These are phyloP conservation scores for Sabatieria punctata DNA, from an alignment of 2,888 invertebrate genomes.

Conservation along the genomic window DNA sequence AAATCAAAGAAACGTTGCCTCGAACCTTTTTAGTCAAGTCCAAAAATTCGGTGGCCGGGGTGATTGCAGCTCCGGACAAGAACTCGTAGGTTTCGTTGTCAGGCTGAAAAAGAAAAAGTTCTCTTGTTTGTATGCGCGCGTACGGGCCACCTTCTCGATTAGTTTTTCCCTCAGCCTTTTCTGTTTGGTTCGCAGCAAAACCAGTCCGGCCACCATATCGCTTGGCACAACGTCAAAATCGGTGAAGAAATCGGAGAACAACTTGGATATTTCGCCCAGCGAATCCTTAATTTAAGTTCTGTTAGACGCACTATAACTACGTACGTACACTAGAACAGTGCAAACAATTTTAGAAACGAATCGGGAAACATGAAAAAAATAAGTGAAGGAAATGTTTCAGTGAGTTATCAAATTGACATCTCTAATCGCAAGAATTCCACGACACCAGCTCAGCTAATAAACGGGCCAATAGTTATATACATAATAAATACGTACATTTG, in stretches of 20 bases:
- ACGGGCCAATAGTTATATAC: too few species aligned
- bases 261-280: conserved; percentile 61
- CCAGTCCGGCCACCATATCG: conserved; percentile 65
- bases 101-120: conserved; percentile 38
- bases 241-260: conserved; percentile 67
- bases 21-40: conserved; percentile 51
- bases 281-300: conserved; percentile 45
- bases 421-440: too few species aligned
- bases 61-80: conserved; percentile 64
- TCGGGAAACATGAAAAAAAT: too few species aligned
- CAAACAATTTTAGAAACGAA: conserved; percentile 5
- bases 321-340: background rate
- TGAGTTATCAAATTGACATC: too few species aligned
- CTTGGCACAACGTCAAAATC: conserved; percentile 72
- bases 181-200: conserved; percentile 59
- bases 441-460: too few species aligned
- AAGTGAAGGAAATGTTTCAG: too few species aligned
- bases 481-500: too few species aligned
- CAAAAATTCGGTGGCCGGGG: conserved; percentile 60
- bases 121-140: background rate
- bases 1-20: background rate
- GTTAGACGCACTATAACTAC: too few species aligned
- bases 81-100: conserved; percentile 67
- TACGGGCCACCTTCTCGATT: conserved; percentile 1
- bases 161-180: conserved; percentile 44